Conservation (phyloP, 1,140 invertebrate species). For the Macrobrachium rosenbergii region DNA sequence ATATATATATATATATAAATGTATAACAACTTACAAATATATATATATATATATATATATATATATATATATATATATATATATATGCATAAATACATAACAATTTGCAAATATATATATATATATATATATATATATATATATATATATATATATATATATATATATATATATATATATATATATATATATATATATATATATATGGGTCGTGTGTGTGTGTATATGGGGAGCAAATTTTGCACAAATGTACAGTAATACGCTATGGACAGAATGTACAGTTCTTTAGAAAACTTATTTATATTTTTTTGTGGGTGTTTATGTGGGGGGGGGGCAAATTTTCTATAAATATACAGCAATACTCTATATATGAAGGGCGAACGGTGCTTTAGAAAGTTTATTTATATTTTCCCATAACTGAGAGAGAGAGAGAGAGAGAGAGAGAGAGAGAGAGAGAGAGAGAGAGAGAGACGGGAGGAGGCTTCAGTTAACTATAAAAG, state of each 20-base stretch:
- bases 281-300: too few species aligned
- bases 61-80: conserved; percentile 40
- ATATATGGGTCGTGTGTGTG: too few species aligned
- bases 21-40: too few species aligned
- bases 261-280: neutral
- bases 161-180: conserved; percentile 43
- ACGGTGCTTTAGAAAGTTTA: neutral
- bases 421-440: conserved; percentile 13
- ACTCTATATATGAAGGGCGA: conserved; percentile 17
- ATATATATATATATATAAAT: conserved; percentile 49
- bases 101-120: conserved; percentile 36
- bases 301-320: neutral
- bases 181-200: neutral
- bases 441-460: conserved; percentile 10
- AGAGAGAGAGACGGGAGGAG: neutral
- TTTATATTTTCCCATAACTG: neutral
- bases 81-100: conserved; percentile 26
- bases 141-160: conserved; percentile 41
- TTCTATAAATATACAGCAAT: too few species aligned
- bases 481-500: too few species aligned
- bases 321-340: neutral
- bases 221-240: too few species aligned
- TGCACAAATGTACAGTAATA: neutral
- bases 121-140: conserved; percentile 41
- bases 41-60: conserved; percentile 42